A percentile compares a stretch with the other conserved stretches of the same genome.
Evolutionary conservation across 2,797 vertebrate species (phyloP).

Genomic region (Triplophysa yarkandensis): DNA sequence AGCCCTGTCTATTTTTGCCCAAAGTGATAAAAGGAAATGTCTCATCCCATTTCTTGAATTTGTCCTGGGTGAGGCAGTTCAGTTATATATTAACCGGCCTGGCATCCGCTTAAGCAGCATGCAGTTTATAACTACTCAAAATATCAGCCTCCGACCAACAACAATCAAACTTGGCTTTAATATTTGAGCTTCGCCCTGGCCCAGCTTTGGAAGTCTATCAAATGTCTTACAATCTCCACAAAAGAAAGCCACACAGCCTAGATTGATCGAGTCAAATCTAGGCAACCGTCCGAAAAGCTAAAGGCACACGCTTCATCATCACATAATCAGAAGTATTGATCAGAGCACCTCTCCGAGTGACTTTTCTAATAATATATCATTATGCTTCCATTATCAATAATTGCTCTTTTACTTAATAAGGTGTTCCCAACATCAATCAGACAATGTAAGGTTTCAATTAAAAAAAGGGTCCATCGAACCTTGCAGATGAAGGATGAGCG

Average conservation of each 20-base stretch:
- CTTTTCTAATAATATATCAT: conserved; percentile 55
- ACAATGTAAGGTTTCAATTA: conserved; percentile 7
- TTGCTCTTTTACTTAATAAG: conserved; percentile 55
- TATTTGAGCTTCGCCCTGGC: conserved; percentile 5
- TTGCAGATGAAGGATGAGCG: conserved; percentile 36
- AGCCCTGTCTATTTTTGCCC: background rate
- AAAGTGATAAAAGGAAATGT: background rate
- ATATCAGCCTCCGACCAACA: conserved; percentile 41
- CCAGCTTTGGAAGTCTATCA: background rate
- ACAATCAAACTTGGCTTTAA: conserved; percentile 36
- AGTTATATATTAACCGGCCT: conserved; percentile 42
- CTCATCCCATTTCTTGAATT: conserved; percentile 1
- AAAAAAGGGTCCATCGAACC: conserved; percentile 11
- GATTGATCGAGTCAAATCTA: conserved; percentile 28
- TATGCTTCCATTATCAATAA: conserved; percentile 56
- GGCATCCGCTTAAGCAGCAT: conserved; percentile 31
- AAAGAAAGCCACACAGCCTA: background rate
- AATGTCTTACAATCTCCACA: background rate
- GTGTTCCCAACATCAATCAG: conserved; percentile 46
- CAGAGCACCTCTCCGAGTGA: conserved; percentile 24
- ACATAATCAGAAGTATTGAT: conserved; percentile 49
- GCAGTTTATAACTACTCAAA: conserved; percentile 34
- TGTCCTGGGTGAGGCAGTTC: conserved; percentile 37
- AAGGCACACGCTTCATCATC: conserved; percentile 1
- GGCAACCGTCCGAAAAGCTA: conserved; percentile 8